Evolutionary conservation across 2,797 vertebrate genomes (phyloP).

Genomic region (Hyperoplus immaculatus): DNA sequence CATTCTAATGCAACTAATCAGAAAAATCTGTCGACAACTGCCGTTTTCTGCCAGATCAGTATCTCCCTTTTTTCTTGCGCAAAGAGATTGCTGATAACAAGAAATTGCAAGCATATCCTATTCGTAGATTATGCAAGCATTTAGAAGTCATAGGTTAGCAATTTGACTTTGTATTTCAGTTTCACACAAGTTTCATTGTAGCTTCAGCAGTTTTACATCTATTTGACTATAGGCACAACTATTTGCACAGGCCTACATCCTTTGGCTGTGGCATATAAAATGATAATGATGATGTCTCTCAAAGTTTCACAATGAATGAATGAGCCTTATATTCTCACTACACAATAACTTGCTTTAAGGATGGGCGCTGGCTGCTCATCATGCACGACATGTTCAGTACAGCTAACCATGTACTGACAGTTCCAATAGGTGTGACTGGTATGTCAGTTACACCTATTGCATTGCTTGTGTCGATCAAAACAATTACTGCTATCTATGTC

Average conservation of each 20-base stretch:
- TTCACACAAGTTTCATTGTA: neutral
- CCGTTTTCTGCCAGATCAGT: neutral
- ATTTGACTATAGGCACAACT: constrained; percentile 8
- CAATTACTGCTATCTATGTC: neutral
- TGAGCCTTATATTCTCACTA: neutral
- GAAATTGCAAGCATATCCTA: neutral
- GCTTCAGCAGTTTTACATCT: neutral
- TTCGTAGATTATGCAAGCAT: neutral
- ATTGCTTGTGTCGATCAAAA: neutral
- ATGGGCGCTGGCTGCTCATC: neutral
- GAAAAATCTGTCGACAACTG: neutral
- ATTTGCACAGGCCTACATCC: neutral
- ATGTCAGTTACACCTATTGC: no score
- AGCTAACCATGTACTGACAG: neutral
- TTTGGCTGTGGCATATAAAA: neutral
- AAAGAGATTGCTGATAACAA: neutral
- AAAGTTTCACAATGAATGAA: constrained; percentile 13
- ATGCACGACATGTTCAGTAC: neutral
- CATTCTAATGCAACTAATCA: neutral
- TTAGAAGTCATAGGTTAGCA: neutral
- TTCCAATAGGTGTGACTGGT: neutral
- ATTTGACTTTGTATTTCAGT: neutral
- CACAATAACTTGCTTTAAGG: neutral
- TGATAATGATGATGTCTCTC: neutral
- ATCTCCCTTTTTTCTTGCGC: neutral